Base-by-base conservation (phyloP, 2,888 invertebrate species). In the Tortrix viridana region DNA sequence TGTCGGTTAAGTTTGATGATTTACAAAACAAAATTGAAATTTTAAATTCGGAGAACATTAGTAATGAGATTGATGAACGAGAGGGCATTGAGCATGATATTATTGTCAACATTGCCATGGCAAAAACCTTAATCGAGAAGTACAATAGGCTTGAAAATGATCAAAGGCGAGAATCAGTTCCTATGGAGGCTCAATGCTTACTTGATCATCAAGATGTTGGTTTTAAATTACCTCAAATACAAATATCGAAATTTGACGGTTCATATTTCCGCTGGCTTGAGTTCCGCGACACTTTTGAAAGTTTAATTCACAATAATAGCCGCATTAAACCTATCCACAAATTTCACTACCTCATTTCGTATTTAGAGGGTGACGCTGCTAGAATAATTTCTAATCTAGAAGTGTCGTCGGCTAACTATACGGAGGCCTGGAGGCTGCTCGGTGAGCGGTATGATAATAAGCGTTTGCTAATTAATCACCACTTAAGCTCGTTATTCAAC, bases 161-260 rank as follows among this genome's bases (percentile, higher is more conserved):
- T 26, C 12, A n/a, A n/a, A n/a, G 41, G 9, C 32, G 38, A 22
- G 14, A 50, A 1, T 56, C 23, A 12, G 19, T 47, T 9, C 18
- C 38, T 2, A 6, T 12, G 20, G 47, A 50, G 5, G 16, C 37
- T 41, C 57, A 54, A 12, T 50, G 26, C 37, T 7, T 6, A 41
- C 50, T 41, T 44, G 46, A 69, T 49, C 49, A 65, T 53, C 48
- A 69, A 9, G 56, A 63, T 7, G 3, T 57, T 0, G 55, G 66
- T 20, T 41, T 71, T 18, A 69, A 67, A 47, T 53, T 73, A 14
- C 71, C 69, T 9, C 65, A 68, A 48, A n/a, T n/a, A n/a, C n/a
- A n/a, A n/a, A n/a, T n/a, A n/a, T n/a, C n/a, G n/a, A n/a, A n/a
- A 49, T 73, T 71, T 67, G 68, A 72, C 26, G 73, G 73, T 0